Conservation (phyloP, 2,113 vertebrate genomes). For the Heteronetta atricapilla region DNA sequence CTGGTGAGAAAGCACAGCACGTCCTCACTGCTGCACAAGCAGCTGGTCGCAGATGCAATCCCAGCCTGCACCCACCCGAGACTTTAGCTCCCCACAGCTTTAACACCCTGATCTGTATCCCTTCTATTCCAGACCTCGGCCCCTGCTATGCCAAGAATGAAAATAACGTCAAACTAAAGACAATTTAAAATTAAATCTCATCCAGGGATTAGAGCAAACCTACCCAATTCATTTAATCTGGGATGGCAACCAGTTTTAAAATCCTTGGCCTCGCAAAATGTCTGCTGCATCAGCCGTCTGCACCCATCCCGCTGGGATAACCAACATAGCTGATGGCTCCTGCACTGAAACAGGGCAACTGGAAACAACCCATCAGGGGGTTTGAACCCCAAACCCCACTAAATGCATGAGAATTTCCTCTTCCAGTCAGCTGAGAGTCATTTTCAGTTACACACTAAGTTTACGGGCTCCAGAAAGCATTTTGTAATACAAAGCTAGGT, state of each 20-base stretch:
- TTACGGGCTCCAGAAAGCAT: neutral
- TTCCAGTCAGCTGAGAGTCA: neutral
- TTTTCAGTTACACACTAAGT: neutral
- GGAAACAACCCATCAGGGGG: neutral
- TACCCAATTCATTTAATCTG: neutral
- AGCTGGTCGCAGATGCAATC: neutral
- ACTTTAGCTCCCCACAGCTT: neutral
- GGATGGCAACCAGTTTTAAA: neutral
- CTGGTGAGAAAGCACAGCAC: neutral
- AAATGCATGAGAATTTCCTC: accelerated
- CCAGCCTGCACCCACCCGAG: neutral
- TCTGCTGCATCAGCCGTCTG: neutral
- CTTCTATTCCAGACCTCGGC: neutral
- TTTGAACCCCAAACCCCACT: neutral
- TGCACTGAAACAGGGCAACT: neutral
- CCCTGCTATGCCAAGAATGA: neutral
- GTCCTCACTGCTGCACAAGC: neutral
- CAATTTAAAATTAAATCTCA: conserved; percentile 3
- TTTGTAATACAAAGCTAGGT: neutral
- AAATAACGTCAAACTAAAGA: neutral
- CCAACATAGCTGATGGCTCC: accelerated
- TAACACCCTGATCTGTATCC: neutral
- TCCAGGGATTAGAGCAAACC: conserved; percentile 32
- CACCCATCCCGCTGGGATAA: neutral
- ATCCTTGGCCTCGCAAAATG: neutral